Evolutionary conservation across 30 jellyfish, hydroid and myxozoan genomes (phyloP).

Genomic region (Aurelia coerulea): DNA sequence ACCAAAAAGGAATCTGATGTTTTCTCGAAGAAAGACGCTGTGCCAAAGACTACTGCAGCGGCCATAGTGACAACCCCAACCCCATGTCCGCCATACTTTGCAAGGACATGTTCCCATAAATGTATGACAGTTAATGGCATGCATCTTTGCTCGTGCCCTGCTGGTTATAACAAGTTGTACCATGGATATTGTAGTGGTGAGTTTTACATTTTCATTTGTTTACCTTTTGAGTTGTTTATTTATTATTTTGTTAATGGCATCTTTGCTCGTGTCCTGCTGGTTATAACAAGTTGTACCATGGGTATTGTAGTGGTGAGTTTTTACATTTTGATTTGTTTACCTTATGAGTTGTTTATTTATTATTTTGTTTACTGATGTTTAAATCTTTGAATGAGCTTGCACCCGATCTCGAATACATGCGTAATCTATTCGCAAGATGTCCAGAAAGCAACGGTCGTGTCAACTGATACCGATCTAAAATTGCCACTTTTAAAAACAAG

Average conservation of each 20-base stretch:
- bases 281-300: constrained; percentile 48
- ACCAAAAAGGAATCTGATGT: constrained; percentile 46
- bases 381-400: no score
- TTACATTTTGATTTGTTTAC: no score
- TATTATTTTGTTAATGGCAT: constrained; percentile 1
- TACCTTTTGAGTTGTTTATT: no score
- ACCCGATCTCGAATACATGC: no score
- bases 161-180: constrained; percentile 61
- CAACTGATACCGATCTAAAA: no score
- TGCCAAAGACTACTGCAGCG: constrained; percentile 8
- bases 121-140: constrained; percentile 45
- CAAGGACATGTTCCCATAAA: constrained; percentile 60
- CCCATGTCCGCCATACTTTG: constrained; percentile 61
- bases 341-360: no score
- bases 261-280: constrained; percentile 87
- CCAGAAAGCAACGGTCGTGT: no score
- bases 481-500: no score
- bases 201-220: not conserved
- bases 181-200: constrained; percentile 82
- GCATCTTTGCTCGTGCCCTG: constrained; percentile 80
- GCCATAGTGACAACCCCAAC: constrained; percentile 21
- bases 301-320: constrained; percentile 79
- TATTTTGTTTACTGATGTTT: not conserved
- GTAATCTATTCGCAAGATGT: no score
- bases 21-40: constrained; percentile 2